Conservation (phyloP, 2,888 invertebrate species). For the Pharmacophagus antenor region DNA sequence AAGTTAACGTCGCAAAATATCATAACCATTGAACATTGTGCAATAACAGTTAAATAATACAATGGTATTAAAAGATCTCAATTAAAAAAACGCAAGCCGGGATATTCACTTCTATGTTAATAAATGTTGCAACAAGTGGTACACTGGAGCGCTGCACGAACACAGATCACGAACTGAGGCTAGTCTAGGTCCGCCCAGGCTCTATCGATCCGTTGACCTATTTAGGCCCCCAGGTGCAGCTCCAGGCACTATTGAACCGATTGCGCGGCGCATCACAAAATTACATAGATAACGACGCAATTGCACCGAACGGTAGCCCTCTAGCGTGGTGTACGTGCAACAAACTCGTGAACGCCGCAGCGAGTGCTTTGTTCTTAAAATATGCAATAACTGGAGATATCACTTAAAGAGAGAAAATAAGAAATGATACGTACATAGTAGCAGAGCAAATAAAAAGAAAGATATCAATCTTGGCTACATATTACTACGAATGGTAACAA, state of each 20-base stretch:
- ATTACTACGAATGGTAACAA: not conserved
- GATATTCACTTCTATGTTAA: not conserved
- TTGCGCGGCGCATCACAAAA: constrained; percentile 20
- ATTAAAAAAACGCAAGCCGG: constrained; percentile 4
- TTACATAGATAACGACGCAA: constrained; percentile 11
- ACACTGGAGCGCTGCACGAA: constrained; percentile 7
- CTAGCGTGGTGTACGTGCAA: not conserved
- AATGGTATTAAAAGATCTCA: not conserved
- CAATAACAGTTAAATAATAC: not conserved
- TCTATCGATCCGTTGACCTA: constrained; percentile 27
- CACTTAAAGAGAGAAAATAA: not conserved
- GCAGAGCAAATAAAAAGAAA: not conserved
- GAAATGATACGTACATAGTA: not conserved
- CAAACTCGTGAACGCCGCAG: not conserved
- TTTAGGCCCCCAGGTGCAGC: constrained; percentile 23
- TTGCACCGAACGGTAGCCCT: constrained; percentile 2
- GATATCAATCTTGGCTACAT: not conserved
- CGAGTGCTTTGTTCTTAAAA: not conserved
- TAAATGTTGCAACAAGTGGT: constrained; percentile 2
- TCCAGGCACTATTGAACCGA: constrained; percentile 13
- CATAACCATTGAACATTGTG: not conserved
- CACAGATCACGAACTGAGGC: constrained; percentile 18
- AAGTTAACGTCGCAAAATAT: constrained; percentile 1
- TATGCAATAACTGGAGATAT: not conserved
- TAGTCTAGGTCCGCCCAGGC: constrained; percentile 22